Evolutionary conservation across 2,888 invertebrate species (phyloP).

Genomic region (Iphiclides podalirius): DNA sequence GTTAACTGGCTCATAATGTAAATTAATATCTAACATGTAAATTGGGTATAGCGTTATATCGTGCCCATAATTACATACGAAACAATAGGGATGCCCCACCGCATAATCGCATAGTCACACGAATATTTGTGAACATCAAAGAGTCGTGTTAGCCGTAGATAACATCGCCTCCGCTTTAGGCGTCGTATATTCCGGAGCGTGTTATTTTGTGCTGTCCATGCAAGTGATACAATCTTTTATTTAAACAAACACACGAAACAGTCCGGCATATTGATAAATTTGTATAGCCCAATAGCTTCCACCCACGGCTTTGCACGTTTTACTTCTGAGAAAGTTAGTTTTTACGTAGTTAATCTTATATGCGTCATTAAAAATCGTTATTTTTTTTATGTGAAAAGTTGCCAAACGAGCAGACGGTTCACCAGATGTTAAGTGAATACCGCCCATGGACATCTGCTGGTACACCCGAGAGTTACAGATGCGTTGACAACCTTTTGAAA

Average conservation of each 20-base stretch:
- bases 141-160: conserved; percentile 27
- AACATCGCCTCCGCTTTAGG: conserved; percentile 18
- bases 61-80: conserved; percentile 39
- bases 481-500: no score
- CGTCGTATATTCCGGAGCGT: conserved; percentile 7
- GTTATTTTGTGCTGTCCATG: conserved; percentile 1
- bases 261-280: no score
- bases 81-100: conserved; percentile 43
- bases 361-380: no score
- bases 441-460: no score
- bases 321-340: no score
- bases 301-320: no score
- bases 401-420: no score
- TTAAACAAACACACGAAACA: conserved; percentile 12
- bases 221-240: conserved; percentile 13
- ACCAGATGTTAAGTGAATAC: no score
- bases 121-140: conserved; percentile 28
- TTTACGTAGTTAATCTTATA: no score
- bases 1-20: conserved; percentile 40
- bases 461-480: no score
- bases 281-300: no score
- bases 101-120: conserved; percentile 36
- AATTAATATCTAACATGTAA: conserved; percentile 50
- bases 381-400: no score
- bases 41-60: conserved; percentile 42